phyloP scores from a whole-genome alignment of 2,888 invertebrate genomes.

The Iphiclides podalirius region DNA sequence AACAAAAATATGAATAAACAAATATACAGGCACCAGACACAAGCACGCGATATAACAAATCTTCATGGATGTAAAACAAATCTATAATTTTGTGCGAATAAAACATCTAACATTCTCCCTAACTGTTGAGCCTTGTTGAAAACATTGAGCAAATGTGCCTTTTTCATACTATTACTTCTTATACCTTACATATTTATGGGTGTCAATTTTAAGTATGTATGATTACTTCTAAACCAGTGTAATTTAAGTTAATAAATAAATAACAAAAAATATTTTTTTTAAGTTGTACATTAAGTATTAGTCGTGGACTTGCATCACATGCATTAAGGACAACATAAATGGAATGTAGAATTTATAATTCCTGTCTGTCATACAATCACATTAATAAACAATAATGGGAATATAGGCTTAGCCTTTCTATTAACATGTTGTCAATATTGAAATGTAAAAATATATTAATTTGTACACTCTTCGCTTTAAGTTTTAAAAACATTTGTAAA shows the following conservation, averaged over 20 bases:
- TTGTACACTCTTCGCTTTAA: constrained; percentile 73
- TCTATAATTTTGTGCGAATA: constrained; percentile 67
- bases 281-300: constrained; percentile 58
- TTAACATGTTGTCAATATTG: constrained; percentile 66
- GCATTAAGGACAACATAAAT: constrained; percentile 63
- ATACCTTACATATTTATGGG: constrained; percentile 42
- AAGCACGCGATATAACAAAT: constrained; percentile 47
- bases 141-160: constrained; percentile 60
- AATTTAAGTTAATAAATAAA: constrained; percentile 56
- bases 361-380: constrained; percentile 72
- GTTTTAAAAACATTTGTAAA: constrained; percentile 74
- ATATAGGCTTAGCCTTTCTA: constrained; percentile 70
- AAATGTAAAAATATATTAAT: constrained; percentile 80
- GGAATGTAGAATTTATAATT: constrained; percentile 79
- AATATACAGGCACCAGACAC: constrained; percentile 51
- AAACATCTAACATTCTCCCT: constrained; percentile 44
- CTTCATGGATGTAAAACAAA: constrained; percentile 31
- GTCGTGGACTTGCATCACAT: constrained; percentile 78
- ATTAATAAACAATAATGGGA: constrained; percentile 72
- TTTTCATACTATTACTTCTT: constrained; percentile 31
- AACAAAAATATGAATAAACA: too few species aligned
- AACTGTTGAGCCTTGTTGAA: constrained; percentile 57
- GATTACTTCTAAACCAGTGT: constrained; percentile 31
- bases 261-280: constrained; percentile 38
- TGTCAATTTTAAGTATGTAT: constrained; percentile 39